phyloP scores from a whole-genome alignment of 2,888 invertebrate genomes.

The Sphinx pinastri region DNA sequence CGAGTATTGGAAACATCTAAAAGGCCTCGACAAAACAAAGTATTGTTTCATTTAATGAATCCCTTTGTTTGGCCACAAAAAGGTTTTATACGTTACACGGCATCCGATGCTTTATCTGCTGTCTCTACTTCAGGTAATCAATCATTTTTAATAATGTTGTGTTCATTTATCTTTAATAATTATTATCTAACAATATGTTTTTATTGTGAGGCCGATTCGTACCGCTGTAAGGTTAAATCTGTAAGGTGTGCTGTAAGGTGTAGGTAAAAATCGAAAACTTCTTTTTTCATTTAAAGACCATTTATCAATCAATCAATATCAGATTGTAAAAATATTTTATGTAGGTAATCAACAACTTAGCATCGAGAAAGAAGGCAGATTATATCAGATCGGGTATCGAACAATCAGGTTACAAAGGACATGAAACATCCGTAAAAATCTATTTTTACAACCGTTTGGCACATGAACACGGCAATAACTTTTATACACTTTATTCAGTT shows the following conservation, averaged over 20 bases:
- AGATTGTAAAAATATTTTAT: neutral
- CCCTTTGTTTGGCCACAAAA: slow-evolving; percentile 37
- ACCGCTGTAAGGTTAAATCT: too few species aligned
- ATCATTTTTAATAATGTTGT: neutral
- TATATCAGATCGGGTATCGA: slow-evolving; percentile 34
- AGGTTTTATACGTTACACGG: slow-evolving; percentile 18
- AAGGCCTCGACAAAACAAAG: neutral
- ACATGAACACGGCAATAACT: slow-evolving; percentile 46
- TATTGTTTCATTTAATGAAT: slow-evolving; percentile 34
- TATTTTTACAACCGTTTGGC: slow-evolving; percentile 67
- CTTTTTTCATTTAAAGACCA: neutral
- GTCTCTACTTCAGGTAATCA: slow-evolving; percentile 23
- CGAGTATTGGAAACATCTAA: neutral
- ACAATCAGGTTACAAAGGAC: slow-evolving; percentile 57
- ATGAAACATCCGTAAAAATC: slow-evolving; percentile 63
- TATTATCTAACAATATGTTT: neutral
- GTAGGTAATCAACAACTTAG: neutral
- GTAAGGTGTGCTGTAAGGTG: too few species aligned
- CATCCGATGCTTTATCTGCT: slow-evolving; percentile 26
- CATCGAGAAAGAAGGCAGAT: neutral
- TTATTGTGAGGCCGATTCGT: neutral
- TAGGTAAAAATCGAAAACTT: neutral
- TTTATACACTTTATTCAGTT: slow-evolving; percentile 44
- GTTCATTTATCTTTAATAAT: neutral
- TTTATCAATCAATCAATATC: neutral